Evolutionary conservation across 2,888 invertebrate genomes (phyloP).

Genomic region (Anaspis maculata): DNA sequence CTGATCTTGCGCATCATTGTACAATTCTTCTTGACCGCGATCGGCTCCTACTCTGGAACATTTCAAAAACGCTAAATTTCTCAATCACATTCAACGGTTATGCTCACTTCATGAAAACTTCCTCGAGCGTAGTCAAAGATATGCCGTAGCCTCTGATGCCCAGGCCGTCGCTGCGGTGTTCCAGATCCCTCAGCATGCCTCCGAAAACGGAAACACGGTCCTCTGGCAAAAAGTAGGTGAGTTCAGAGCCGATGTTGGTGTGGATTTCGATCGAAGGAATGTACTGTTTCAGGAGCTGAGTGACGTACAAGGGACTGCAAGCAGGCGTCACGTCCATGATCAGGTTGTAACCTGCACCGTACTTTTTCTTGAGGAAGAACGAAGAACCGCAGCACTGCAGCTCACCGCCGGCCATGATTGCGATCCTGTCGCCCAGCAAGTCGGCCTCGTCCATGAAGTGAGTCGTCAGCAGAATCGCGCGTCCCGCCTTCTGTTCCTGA

Average conservation of each 20-base stretch:
- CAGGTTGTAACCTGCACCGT: conserved; percentile 71
- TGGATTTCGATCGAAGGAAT: conserved; percentile 54
- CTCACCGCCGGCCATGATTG: conserved; percentile 69
- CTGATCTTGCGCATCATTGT: conserved; percentile 15
- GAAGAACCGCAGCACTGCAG: conserved; percentile 69
- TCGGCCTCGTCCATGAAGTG: conserved; percentile 86
- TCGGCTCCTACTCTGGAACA: conserved; percentile 31
- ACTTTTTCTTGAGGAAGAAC: conserved; percentile 66
- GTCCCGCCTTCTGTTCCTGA: conserved; percentile 54
- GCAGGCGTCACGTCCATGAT: conserved; percentile 49
- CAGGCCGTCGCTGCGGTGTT: conserved; percentile 47
- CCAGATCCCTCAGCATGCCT: conserved; percentile 56
- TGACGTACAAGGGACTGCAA: conserved; percentile 42
- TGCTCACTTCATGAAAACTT: conserved; percentile 67
- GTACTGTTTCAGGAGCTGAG: conserved; percentile 46
- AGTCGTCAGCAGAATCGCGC: conserved; percentile 69
- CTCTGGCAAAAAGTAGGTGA: conserved; percentile 58
- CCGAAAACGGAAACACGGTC: conserved; percentile 53
- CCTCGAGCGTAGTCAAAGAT: conserved; percentile 74
- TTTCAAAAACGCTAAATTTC: conserved; percentile 7
- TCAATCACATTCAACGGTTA: too few relatives aligned
- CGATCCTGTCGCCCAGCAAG: conserved; percentile 70
- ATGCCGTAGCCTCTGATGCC: conserved; percentile 69
- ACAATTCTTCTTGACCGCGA: conserved; percentile 27
- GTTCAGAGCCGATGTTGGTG: conserved; percentile 64